phyloP scores from a whole-genome alignment of 2,113 vertebrate species.

The Tetrao urogallus region DNA sequence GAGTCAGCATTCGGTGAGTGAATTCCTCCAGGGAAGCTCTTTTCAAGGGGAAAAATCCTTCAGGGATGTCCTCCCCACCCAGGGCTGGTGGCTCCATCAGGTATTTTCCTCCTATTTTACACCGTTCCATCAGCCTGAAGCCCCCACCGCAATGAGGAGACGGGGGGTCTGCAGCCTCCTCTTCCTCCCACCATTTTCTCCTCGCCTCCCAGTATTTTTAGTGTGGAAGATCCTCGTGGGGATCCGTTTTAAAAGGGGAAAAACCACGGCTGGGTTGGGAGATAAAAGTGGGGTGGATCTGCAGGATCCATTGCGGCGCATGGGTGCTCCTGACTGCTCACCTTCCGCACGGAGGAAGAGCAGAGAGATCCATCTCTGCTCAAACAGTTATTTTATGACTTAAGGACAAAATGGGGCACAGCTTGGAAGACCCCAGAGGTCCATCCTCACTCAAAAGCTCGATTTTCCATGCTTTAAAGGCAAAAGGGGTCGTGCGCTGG shows the following conservation, averaged over 20 bases:
- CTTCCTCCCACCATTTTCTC: background rate
- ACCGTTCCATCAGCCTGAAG: background rate
- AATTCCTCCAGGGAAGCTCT: background rate
- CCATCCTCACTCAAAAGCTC: too few relatives aligned
- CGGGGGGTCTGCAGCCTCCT: background rate
- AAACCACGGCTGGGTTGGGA: background rate
- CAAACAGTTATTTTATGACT: background rate
- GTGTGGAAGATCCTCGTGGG: too few relatives aligned
- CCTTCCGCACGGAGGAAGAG: background rate
- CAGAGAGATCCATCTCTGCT: background rate
- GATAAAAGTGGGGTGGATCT: too few relatives aligned
- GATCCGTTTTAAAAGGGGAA: background rate
- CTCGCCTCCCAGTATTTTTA: background rate
- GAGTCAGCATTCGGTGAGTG: background rate
- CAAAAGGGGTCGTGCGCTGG: accelerated
- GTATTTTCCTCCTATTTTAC: accelerated
- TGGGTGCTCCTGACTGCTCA: background rate
- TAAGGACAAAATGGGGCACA: background rate
- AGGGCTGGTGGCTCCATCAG: background rate
- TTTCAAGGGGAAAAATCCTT: background rate
- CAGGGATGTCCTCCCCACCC: background rate
- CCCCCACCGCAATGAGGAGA: too few relatives aligned
- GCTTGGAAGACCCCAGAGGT: background rate
- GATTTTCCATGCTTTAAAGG: accelerated
- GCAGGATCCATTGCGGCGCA: accelerated